Percentiles rank a stretch among this genome's conserved stretches.
phyloP scores from a whole-genome alignment of 2,888 invertebrate genomes.

The Drosophila paramelanica region DNA sequence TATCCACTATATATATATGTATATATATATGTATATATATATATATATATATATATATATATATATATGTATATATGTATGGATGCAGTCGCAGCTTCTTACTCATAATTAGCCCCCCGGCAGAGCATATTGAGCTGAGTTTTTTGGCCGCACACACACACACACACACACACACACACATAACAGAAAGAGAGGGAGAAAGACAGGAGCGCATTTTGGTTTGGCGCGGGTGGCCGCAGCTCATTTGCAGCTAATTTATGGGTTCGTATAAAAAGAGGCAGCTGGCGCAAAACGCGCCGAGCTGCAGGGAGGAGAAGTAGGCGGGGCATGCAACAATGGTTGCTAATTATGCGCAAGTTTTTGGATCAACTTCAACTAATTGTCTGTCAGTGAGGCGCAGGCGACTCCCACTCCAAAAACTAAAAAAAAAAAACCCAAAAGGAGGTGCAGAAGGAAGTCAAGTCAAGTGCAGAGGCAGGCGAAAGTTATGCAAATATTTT shows the following conservation, averaged over 20 bases:
- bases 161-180: neutral
- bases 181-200: neutral
- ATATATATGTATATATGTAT: slow-evolving; percentile 9
- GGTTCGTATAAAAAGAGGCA: slow-evolving; percentile 26
- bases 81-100: slow-evolving; percentile 26
- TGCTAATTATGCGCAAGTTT: slow-evolving; percentile 73
- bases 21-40: slow-evolving; percentile 7
- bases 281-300: neutral
- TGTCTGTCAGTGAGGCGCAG: slow-evolving; percentile 51
- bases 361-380: slow-evolving; percentile 71
- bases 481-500: slow-evolving; percentile 59
- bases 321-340: slow-evolving; percentile 60
- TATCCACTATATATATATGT: slow-evolving; percentile 8
- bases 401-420: slow-evolving; percentile 13
- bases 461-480: slow-evolving; percentile 44
- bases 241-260: slow-evolving; percentile 66
- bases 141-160: slow-evolving; percentile 14
- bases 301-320: neutral
- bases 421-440: neutral
- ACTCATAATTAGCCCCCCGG: slow-evolving; percentile 36
- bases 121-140: neutral
- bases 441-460: neutral
- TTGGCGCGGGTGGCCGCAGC: slow-evolving; percentile 46
- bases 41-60: slow-evolving; percentile 18
- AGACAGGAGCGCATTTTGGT: slow-evolving; percentile 28